phyloP scores from a whole-genome alignment of 1,140 invertebrate species.

The Heterodera schachtii region DNA sequence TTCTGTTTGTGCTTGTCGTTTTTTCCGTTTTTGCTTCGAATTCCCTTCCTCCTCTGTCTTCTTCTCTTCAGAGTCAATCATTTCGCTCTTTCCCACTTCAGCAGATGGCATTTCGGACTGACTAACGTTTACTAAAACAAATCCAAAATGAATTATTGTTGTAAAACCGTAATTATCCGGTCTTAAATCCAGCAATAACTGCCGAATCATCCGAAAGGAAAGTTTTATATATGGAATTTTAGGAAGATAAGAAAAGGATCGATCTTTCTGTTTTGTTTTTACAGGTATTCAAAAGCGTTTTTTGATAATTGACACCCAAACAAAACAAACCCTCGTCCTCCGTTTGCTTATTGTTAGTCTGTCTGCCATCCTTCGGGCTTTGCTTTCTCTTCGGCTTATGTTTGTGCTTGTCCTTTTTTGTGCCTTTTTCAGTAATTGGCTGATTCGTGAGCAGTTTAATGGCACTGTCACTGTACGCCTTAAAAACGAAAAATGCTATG shows the following conservation, averaged over 20 bases:
- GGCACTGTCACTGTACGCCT: slow-evolving; percentile 23
- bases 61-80: not conserved
- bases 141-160: no score
- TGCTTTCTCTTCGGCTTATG: slow-evolving; percentile 28
- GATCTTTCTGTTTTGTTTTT: no score
- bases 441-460: slow-evolving; percentile 26
- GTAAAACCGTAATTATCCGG: no score
- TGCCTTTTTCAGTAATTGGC: slow-evolving; percentile 19
- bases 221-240: no score
- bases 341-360: not conserved
- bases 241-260: no score
- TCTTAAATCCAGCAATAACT: no score
- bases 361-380: slow-evolving; percentile 14
- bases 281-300: no score
- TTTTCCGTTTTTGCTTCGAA: not conserved
- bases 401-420: slow-evolving; percentile 32
- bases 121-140: not conserved
- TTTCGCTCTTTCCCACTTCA: not conserved
- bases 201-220: no score
- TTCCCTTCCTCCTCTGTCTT: not conserved
- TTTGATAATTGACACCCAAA: not conserved
- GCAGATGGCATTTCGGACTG: not conserved
- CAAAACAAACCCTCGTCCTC: not conserved
- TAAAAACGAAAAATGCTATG: not conserved
- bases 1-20: not conserved